These are phyloP conservation scores for Taxidea taxus DNA, from an alignment of 2,113 vertebrate genomes.

Conservation along the genomic window DNA sequence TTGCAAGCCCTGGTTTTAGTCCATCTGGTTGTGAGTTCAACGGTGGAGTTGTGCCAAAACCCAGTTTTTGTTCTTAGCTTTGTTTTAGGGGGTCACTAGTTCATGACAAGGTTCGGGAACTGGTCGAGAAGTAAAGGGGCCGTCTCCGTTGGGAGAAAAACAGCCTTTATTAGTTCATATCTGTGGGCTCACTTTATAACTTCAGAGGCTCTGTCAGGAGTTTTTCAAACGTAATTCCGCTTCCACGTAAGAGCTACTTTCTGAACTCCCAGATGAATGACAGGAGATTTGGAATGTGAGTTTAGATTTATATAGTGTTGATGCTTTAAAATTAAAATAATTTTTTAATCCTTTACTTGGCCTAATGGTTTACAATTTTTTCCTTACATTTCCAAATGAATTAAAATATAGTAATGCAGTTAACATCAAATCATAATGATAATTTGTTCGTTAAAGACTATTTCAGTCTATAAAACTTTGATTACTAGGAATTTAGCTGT, in stretches of 20 bases:
- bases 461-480: constrained; percentile 99
- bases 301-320: constrained; percentile 75
- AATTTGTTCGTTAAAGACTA: constrained; percentile 99
- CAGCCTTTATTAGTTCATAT: neutral
- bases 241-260: constrained; percentile 61
- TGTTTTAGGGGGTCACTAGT: neutral
- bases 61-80: constrained; percentile 2
- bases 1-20: neutral
- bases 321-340: constrained; percentile 81
- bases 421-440: constrained; percentile 98
- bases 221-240: constrained; percentile 51
- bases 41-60: neutral
- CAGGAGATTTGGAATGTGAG: constrained; percentile 75
- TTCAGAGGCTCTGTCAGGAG: neutral
- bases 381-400: constrained; percentile 87
- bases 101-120: constrained; percentile 47
- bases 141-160: neutral
- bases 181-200: neutral
- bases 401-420: constrained; percentile 93
- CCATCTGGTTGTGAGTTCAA: neutral
- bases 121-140: neutral
- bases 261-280: constrained; percentile 60
- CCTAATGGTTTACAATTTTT: constrained; percentile 79
- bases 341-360: constrained; percentile 78
- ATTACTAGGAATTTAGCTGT: constrained; percentile 97